Base-by-base conservation (phyloP, 2,113 vertebrate genomes). In the Chaetops frenatus region DNA sequence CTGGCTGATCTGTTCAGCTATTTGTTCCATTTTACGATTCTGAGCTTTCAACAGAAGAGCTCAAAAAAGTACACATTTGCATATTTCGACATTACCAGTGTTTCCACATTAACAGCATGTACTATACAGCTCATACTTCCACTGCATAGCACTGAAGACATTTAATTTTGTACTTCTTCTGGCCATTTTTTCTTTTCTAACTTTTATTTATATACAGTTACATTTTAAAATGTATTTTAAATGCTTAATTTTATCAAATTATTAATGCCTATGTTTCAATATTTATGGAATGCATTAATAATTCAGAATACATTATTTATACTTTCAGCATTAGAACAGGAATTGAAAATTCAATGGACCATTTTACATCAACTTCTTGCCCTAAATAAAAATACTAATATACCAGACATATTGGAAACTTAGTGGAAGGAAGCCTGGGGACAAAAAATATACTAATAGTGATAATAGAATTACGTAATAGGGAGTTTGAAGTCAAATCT, bases 21-120 rank as follows among this genome's bases (percentile, higher is more conserved):
- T 86, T 94, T 84, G 23, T 91, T 91, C 54, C 27, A 57, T 79
- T 84, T 88, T 87, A 88, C 78, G 95, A 86, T 76, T 88, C 50
- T 61, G 25, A 27, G 45, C 50, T 79, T 83, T 69, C 72, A 86
- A 71, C 15, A 91, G 45, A 81, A 81, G 51, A 76, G 80, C 80
- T 87, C 42, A 45, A 19, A 80, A 92, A 94, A 89, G 89, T 33
- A 93, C 70, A 72, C 13, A 90, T 94, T 91, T 94, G 77, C 92
- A 91, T 92, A 92, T 81, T 92, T 88, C 70, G 86, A 71, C 36
- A 89, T 91, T 64, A 91, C 53, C 60, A 88, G 27, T 12, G 2
- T 79, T 90, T 88, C 76, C 53, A 56, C 72, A 54, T 69, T 94
- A 89, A 58, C 66, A 74, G 48, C 61, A 44, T 44, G 67, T 57